Evolutionary conservation across 2,888 invertebrate genomes (phyloP), one percentile per base, ranked within the genome.

Genomic region (Cheilosia variabilis): DNA sequence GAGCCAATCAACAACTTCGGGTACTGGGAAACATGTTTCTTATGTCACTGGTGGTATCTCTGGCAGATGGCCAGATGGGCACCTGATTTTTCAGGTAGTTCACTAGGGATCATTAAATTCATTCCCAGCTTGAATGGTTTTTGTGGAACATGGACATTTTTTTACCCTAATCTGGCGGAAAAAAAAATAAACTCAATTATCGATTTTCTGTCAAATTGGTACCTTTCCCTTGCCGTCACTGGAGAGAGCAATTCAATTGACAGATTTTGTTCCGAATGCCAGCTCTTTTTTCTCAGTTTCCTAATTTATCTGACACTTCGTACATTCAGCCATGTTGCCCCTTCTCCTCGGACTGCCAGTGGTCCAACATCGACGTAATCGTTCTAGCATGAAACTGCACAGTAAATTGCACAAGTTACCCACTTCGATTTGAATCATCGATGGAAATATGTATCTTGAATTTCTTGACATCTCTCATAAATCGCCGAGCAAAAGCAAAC

Each of bases 351-450:
- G 1, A 4, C 37, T 37, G 13, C 37, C 37, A 37, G 37, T 13
- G 13, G 37, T 37, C 37, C 4, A 37, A 1, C 4, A 43, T 60
- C 9, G n/a, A 45, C 6, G 24, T 45, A n/a, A 43, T 62, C 43
- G 27, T 24, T 60, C 27, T 63, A 43, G 9, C 24, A 31, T 17
- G 17, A 63, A 34, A 31, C 13, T 27, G 19, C 5, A 62, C 19
- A n/a, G 19, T 15, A 57, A 57, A 34, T 57, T 57, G 57, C 58
- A 62, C 27, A 45, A 34, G 50, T n/a, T n/a, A 19, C 43, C 22
- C 22, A 41, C 24, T 63, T 55, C 24, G 45, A 73, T 73, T 62
- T 65, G 55, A 73, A 73, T 73, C 63, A 55, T 31, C 55, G 65
- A 63, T 63, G 73, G 55, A 73, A 73, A 73, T 73, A 65, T 45